Conservation (phyloP, 2,113 vertebrate genomes). For the Pluvianellus socialis region DNA sequence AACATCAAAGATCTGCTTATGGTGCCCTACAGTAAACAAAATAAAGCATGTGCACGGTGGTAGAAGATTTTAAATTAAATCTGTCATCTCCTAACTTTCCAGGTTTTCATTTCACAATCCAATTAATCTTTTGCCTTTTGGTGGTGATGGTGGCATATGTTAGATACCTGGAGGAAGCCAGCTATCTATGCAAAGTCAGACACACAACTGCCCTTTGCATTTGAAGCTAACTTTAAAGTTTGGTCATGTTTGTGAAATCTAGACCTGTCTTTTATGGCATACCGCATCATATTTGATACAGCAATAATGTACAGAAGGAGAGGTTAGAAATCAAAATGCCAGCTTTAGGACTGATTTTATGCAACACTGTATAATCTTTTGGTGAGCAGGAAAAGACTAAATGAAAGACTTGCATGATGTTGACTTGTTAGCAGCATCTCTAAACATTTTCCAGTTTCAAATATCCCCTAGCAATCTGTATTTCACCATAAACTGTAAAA, state of each 20-base stretch:
- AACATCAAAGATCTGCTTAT: background rate
- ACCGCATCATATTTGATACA: background rate
- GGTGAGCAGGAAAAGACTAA: background rate
- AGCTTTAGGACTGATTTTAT: background rate
- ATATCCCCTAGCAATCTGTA: background rate
- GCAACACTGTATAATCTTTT: background rate
- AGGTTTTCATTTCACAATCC: background rate
- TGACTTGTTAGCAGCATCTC: background rate
- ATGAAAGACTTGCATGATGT: background rate
- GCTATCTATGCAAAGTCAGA: background rate
- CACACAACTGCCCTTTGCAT: background rate
- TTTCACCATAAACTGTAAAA: background rate
- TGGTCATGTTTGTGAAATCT: background rate
- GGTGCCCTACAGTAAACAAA: background rate
- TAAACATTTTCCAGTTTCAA: background rate
- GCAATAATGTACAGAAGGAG: background rate
- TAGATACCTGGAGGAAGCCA: background rate
- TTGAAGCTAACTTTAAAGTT: background rate
- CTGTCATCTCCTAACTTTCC: background rate
- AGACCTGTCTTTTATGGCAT: background rate
- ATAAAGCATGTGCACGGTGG: rapidly evolving
- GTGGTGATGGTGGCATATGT: rapidly evolving
- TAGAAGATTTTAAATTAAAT: background rate
- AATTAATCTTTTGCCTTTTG: background rate
- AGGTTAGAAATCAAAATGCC: background rate